Conservation (phyloP, 2,888 invertebrate genomes). For the Ptychoptera albimana region DNA sequence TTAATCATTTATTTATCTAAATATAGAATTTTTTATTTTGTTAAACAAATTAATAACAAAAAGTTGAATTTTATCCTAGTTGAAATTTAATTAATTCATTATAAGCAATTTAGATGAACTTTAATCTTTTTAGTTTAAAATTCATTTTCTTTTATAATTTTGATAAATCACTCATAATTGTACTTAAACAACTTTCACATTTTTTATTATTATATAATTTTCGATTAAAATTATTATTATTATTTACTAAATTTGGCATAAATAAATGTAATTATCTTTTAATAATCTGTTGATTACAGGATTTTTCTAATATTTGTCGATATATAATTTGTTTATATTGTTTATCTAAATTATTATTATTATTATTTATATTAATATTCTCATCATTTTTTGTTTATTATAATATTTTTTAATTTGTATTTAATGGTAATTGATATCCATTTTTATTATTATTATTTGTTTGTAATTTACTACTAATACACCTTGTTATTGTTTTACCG, state of each 20-base stretch:
- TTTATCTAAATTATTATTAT: constrained; percentile 23
- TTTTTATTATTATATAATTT: neutral
- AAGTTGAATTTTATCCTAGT: too few relatives aligned
- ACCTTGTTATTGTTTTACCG: too few relatives aligned
- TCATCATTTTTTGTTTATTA: neutral
- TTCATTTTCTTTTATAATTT: too few relatives aligned
- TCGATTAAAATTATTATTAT: constrained; percentile 12
- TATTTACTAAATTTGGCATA: constrained; percentile 48
- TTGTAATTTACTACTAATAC: too few relatives aligned
- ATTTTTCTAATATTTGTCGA: constrained; percentile 27
- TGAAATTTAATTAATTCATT: too few relatives aligned
- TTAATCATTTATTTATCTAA: constrained; percentile 5
- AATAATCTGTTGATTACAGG: constrained; percentile 27
- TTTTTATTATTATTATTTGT: neutral
- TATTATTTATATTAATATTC: too few relatives aligned
- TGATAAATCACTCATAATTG: constrained; percentile 3
- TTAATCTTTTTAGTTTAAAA: too few relatives aligned
- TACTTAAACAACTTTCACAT: constrained; percentile 8
- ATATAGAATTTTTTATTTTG: neutral
- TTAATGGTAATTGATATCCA: too few relatives aligned
- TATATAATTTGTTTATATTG: constrained; percentile 27
- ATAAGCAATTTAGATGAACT: too few relatives aligned
- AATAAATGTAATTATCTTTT: constrained; percentile 60
- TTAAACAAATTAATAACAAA: too few relatives aligned
- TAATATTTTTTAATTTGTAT: too few relatives aligned